A percentile compares a stretch with the other conserved stretches of the same genome.
phyloP scores from a whole-genome alignment of 2,113 vertebrate species.

The Sander vitreus region DNA sequence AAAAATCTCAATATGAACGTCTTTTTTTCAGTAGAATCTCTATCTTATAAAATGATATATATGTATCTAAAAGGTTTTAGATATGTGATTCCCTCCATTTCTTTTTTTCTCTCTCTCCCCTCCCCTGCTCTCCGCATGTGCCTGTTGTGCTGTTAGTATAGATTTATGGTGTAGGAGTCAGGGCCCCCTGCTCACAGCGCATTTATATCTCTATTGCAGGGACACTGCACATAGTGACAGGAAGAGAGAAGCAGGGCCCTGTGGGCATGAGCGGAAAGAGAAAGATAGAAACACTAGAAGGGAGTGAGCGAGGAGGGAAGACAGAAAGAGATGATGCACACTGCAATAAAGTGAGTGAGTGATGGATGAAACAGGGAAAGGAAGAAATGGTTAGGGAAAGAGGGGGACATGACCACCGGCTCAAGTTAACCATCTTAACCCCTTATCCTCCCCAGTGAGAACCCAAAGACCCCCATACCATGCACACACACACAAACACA shows the following conservation, averaged over 20 bases:
- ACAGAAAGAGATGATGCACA: slow-evolving; percentile 20
- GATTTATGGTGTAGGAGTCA: slow-evolving; percentile 81
- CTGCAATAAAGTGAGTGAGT: slow-evolving; percentile 66
- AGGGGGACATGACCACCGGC: slow-evolving; percentile 62
- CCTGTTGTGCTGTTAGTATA: slow-evolving; percentile 77
- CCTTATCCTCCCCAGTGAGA: slow-evolving; percentile 59
- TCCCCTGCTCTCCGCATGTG: slow-evolving; percentile 48
- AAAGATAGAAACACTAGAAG: slow-evolving; percentile 13
- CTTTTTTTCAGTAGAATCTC: slow-evolving; percentile 36
- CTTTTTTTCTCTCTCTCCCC: slow-evolving; percentile 1
- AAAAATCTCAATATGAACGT: slow-evolving; percentile 54
- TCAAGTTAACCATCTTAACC: slow-evolving; percentile 77
- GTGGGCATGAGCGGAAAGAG: slow-evolving; percentile 54
- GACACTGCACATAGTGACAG: slow-evolving; percentile 75
- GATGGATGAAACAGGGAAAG: slow-evolving; percentile 57
- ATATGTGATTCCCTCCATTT: slow-evolving; percentile 27
- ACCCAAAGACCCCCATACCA: slow-evolving; percentile 46
- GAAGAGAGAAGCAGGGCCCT: slow-evolving; percentile 51
- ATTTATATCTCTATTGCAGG: slow-evolving; percentile 84
- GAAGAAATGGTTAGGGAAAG: slow-evolving; percentile 32
- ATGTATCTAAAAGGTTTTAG: slow-evolving; percentile 48
- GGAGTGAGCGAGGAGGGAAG: slow-evolving; percentile 4
- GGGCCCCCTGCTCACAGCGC: slow-evolving; percentile 74
- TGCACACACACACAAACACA: neutral
- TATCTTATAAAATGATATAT: slow-evolving; percentile 17